Evolutionary conservation across 2,113 vertebrate species (phyloP).

Genomic region (Indicator maculatus): DNA sequence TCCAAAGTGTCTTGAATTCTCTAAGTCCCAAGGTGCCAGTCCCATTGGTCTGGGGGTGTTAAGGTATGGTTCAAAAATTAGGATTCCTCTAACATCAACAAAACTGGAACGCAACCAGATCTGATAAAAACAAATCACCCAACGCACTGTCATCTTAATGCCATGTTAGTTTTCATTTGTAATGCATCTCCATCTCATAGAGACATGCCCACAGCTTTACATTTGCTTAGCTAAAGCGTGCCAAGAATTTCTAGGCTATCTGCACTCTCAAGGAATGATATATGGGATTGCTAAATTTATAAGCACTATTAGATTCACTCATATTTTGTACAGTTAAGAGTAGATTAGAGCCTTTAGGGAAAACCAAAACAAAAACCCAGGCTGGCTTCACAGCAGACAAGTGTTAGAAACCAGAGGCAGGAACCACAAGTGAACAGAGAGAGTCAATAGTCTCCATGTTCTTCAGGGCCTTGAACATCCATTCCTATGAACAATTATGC

Average conservation of each 20-base stretch:
- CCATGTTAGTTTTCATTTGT: not conserved
- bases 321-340: not conserved
- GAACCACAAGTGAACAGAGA: not conserved
- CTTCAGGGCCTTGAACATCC: not conserved
- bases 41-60: constrained; percentile 62
- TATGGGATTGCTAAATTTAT: constrained; percentile 1
- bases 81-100: not conserved
- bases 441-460: not conserved
- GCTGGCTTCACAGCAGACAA: not conserved
- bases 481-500: not conserved
- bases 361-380: not conserved
- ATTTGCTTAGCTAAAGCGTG: constrained; percentile 35
- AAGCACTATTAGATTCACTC: not conserved
- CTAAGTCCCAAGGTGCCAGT: constrained; percentile 80
- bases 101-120: not conserved
- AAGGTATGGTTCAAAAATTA: constrained; percentile 31
- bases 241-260: constrained; percentile 23
- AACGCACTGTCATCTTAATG: not conserved
- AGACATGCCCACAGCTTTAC: not conserved
- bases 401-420: not conserved
- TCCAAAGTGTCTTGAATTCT: constrained; percentile 88
- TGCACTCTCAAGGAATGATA: not conserved
- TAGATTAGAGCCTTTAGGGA: not conserved
- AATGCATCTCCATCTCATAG: not conserved
- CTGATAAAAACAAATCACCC: not conserved